Conservation (phyloP, 2,888 invertebrate species). For the Meliscaeva auricollis region DNA sequence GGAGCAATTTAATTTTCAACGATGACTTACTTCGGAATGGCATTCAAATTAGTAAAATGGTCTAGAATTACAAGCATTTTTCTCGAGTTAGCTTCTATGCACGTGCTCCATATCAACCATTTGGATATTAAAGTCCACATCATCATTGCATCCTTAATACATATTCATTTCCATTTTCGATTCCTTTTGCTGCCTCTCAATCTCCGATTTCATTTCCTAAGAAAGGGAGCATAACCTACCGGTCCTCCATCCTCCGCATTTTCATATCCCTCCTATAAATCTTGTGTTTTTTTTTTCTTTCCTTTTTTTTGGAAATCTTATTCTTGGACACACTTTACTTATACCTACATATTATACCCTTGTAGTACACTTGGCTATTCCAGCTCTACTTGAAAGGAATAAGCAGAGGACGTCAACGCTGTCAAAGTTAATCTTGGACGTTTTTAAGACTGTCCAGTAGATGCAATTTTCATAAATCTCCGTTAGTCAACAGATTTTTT, state of each 20-base stretch:
- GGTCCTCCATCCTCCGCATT: neutral
- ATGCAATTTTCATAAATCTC: conserved; percentile 69
- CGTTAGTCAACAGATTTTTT: conserved; percentile 35
- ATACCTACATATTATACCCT: neutral
- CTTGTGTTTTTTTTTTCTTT: conserved; percentile 17
- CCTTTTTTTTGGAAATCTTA: conserved; percentile 18
- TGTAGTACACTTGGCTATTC: conserved; percentile 13
- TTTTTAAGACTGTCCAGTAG: conserved; percentile 43
- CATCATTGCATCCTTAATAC: conserved; percentile 38
- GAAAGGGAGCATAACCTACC: conserved; percentile 12
- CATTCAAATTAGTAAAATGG: conserved; percentile 7
- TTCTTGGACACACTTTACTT: conserved; percentile 23
- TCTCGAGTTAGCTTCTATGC: neutral
- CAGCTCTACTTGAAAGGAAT: conserved; percentile 40
- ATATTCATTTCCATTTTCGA: conserved; percentile 59
- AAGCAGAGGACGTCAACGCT: conserved; percentile 43
- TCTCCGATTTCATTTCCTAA: conserved; percentile 62
- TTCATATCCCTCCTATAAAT: conserved; percentile 59
- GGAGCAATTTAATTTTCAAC: neutral
- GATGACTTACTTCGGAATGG: neutral
- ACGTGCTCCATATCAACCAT: conserved; percentile 13
- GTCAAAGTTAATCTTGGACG: conserved; percentile 53
- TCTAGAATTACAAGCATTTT: conserved; percentile 13
- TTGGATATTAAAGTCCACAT: conserved; percentile 15
- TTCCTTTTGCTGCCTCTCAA: conserved; percentile 50